Conservation (phyloP, 92 coral and sea anemone genomes). For the Galaxea fascicularis region DNA sequence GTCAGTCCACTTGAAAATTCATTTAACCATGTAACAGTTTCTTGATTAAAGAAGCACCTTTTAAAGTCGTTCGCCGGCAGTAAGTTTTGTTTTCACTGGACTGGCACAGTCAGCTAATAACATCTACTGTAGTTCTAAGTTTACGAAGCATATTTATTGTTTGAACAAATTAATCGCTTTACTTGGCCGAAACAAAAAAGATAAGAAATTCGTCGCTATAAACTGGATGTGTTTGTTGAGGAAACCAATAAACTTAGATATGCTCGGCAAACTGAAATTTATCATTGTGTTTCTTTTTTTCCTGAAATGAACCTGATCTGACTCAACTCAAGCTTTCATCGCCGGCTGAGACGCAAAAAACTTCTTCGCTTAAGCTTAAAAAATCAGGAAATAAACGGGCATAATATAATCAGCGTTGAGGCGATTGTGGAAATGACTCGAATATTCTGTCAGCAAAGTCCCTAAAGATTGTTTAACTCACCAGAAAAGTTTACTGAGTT, state of each 20-base stretch:
- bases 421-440: background rate
- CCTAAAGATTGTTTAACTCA: background rate
- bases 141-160: background rate
- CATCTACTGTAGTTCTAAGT: background rate
- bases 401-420: background rate
- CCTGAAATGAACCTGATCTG: conserved; percentile 18
- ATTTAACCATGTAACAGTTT: too few relatives aligned
- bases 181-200: background rate
- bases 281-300: background rate
- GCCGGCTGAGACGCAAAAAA: background rate
- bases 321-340: conserved; percentile 12
- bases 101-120: background rate
- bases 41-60: too few relatives aligned
- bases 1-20: too few relatives aligned
- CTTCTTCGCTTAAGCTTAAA: background rate
- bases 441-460: background rate
- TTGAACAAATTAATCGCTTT: background rate
- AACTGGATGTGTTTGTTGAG: background rate
- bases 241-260: conserved; percentile 6
- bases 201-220: background rate
- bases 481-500: background rate
- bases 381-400: too few relatives aligned
- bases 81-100: background rate
- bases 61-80: too few relatives aligned
- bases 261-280: background rate